phyloP scores from a whole-genome alignment of 2,888 invertebrate genomes.

The Stenodema calcarata region DNA sequence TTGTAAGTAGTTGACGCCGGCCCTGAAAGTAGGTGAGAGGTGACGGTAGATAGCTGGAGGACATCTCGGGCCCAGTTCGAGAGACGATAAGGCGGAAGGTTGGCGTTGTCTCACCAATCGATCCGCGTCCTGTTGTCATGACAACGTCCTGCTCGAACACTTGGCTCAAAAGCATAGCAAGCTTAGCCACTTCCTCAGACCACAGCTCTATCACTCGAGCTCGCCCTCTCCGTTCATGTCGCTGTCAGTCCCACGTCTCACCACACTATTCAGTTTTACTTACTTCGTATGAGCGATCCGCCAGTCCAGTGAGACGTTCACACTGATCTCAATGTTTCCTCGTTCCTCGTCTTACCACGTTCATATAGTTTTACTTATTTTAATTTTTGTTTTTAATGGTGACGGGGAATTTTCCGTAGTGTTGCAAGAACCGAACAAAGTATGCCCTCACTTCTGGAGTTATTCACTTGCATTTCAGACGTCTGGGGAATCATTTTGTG shows the following conservation, averaged over 20 bases:
- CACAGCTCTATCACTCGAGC: background rate
- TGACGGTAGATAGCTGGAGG: background rate
- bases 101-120: slow-evolving; percentile 3
- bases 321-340: background rate
- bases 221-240: background rate
- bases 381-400: too few relatives aligned
- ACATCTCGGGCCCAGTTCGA: background rate
- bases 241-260: background rate
- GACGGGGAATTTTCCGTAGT: too few relatives aligned
- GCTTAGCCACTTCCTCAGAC: background rate
- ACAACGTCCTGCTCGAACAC: background rate
- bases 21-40: too few relatives aligned
- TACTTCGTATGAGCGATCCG: background rate
- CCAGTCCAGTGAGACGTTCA: background rate
- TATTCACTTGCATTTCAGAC: too few relatives aligned
- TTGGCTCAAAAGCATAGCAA: background rate
- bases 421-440: too few relatives aligned
- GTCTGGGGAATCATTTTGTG: too few relatives aligned
- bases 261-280: background rate
- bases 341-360: too few relatives aligned
- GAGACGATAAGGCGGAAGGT: background rate
- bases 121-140: slow-evolving; percentile 26
- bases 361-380: too few relatives aligned
- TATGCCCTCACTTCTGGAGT: too few relatives aligned
- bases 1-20: too few relatives aligned